Conservation (phyloP, 2,797 vertebrate genomes). For the Sparidentex hasta region DNA sequence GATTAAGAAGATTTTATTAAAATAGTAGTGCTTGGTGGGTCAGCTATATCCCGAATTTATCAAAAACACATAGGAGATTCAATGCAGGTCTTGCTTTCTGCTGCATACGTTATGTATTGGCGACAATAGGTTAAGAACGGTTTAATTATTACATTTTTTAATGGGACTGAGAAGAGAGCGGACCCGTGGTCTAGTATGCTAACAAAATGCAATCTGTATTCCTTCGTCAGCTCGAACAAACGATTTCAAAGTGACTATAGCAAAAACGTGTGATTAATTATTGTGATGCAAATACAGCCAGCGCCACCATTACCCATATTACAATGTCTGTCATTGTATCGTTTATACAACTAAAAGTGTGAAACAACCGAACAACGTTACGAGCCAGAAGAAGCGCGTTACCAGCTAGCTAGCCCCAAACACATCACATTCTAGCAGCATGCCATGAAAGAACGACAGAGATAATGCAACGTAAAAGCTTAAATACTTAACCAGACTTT, state of each 20-base stretch:
- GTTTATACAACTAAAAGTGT: not conserved
- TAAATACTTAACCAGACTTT: rapidly evolving
- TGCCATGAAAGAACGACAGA: not conserved
- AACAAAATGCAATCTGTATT: not conserved
- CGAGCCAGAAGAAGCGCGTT: not conserved
- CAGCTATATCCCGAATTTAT: not conserved
- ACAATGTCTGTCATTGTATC: not conserved
- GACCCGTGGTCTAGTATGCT: not conserved
- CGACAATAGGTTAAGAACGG: rapidly evolving
- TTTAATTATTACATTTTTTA: rapidly evolving
- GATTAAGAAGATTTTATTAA: not conserved
- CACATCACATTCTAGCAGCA: not conserved
- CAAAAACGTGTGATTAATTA: not conserved
- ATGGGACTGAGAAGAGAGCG: not conserved
- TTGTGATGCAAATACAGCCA: rapidly evolving
- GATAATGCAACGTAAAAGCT: rapidly evolving
- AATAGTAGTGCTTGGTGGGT: not conserved
- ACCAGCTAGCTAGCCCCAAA: constrained; percentile 21
- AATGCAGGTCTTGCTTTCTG: rapidly evolving
- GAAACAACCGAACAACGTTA: not conserved
- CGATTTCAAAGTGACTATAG: not conserved
- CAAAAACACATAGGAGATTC: rapidly evolving
- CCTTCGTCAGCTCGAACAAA: not conserved
- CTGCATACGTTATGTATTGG: rapidly evolving
- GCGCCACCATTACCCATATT: too few relatives aligned